These are phyloP conservation scores for Diorhabda elongata DNA, from an alignment of 1,140 invertebrate species.

Conservation along the genomic window DNA sequence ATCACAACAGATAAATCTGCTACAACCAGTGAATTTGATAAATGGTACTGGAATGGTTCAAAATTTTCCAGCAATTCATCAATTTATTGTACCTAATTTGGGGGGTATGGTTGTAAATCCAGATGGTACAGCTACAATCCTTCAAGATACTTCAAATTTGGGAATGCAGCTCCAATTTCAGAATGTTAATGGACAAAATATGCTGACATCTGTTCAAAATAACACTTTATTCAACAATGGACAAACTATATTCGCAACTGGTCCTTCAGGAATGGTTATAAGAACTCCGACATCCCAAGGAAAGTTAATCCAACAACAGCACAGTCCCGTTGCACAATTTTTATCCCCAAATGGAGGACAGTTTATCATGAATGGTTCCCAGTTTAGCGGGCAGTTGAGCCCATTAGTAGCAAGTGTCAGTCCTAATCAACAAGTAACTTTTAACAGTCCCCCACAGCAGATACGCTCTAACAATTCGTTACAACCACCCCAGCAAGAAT, in stretches of 20 bases:
- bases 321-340: conserved; percentile 66
- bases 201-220: conserved; percentile 69
- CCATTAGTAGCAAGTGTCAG: conserved; percentile 70
- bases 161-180: conserved; percentile 73
- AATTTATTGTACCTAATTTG: conserved; percentile 75
- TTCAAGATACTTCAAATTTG: conserved; percentile 64
- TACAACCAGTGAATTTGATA: conserved; percentile 75
- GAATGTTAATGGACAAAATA: conserved; percentile 74
- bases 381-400: conserved; percentile 73
- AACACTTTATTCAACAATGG: conserved; percentile 53
- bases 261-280: conserved; percentile 72
- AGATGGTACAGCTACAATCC: conserved; percentile 62
- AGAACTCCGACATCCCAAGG: conserved; percentile 64
- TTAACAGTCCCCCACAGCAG: conserved; percentile 55
- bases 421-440: conserved; percentile 63
- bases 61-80: conserved; percentile 75
- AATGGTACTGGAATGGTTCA: conserved; percentile 68
- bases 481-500: conserved; percentile 60
- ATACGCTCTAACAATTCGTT: conserved; percentile 51
- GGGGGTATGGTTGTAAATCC: conserved; percentile 52
- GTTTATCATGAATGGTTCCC: conserved; percentile 68
- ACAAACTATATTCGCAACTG: conserved; percentile 64
- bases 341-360: conserved; percentile 68
- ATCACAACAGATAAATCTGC: conserved; percentile 70
- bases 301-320: conserved; percentile 70